Evolutionary conservation across 2,888 invertebrate genomes (phyloP), one percentile per base, ranked within the genome.

Genomic region (Cancer borealis): DNA sequence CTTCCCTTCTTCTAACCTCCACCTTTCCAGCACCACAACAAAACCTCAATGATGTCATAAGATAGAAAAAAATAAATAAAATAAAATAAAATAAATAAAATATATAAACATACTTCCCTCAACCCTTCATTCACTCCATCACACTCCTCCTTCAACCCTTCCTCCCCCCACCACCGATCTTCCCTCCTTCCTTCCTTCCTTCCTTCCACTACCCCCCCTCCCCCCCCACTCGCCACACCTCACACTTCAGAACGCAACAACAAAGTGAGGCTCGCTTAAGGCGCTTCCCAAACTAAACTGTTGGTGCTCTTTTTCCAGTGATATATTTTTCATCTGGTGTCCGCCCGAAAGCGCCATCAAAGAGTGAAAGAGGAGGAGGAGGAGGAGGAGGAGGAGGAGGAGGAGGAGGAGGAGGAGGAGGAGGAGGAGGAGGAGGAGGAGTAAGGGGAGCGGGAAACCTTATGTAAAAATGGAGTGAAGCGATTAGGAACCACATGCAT

Each of bases 401-500:
- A 26, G 49, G 87, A 54, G 87, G 60, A 30, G 17, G 54, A 54
- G 54, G 47, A 46, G 49, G 46, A 47, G 47, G 66, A 45, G 73
- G 91, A 47, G 46, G 66, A 45, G 46, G 73, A 47, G 47, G n/a
- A 30, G 39, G 47, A 47, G 26, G 88, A 49, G 88, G n/a, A n/a
- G 73, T 39, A 14, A 21, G 66, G 12, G n/a, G 26, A 49, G 89
- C 45, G 66, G 93, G 88, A 93, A 92, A 66, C 93, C 93, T 94
- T 94, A 94, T 94, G 93, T 92, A 94, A 94, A 94, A 94, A 94
- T 92, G 93, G 93, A 94, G 93, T 92, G 93, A 94, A 94, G 93
- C 92, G 92, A 94, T 94, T 94, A 94, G 92, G 93, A 92, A 92
- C 92, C 92, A 88, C 92, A 94, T 94, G 93, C 92, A 94, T 88